A percentile compares a stretch with the other conserved stretches of the same genome.
Conservation (phyloP, 2,113 vertebrate species). For the Microcebus lehilahytsara region DNA sequence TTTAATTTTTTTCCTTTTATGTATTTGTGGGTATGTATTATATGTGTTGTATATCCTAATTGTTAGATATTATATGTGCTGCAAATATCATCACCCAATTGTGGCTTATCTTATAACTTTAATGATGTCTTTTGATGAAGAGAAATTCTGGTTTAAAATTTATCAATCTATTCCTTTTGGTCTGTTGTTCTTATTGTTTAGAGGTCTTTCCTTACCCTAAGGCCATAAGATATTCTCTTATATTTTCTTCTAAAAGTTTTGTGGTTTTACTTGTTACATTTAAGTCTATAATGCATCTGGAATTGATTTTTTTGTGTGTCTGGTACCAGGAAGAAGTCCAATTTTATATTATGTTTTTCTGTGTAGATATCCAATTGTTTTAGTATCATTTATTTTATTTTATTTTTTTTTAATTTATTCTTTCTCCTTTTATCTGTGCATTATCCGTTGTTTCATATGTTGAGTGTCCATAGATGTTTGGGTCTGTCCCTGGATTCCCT, state of each 20-base stretch:
- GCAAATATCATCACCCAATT: not conserved
- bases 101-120: not conserved
- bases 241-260: not conserved
- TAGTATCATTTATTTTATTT: not conserved
- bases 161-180: not conserved
- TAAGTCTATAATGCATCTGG: not conserved
- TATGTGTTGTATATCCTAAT: not conserved
- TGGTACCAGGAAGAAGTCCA: not conserved
- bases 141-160: not conserved
- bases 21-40: not conserved
- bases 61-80: not conserved
- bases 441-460: not conserved
- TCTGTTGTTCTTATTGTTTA: not conserved
- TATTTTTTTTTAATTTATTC: not conserved
- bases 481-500: not conserved
- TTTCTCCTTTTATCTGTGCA: not conserved
- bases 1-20: not conserved
- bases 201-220: not conserved
- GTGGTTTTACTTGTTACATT: not conserved
- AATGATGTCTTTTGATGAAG: not conserved
- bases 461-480: not conserved
- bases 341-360: not conserved
- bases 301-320: not conserved
- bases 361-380: not conserved
- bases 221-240: not conserved